Evolutionary conservation across 2,888 invertebrate genomes (phyloP).

Genomic region (Agonopterix subpropinquella): DNA sequence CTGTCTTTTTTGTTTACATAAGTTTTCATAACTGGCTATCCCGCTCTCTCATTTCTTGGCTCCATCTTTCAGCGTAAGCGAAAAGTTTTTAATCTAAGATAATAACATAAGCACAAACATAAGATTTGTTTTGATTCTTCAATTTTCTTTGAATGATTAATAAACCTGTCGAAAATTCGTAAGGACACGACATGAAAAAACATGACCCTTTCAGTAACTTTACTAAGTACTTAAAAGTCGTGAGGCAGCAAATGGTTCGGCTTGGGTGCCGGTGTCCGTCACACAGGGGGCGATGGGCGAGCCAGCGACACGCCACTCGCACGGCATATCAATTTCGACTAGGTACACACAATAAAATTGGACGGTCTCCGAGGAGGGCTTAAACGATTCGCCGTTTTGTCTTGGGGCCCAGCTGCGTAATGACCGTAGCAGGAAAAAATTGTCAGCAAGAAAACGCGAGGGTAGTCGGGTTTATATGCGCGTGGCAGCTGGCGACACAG

Average conservation of each 20-base stretch:
- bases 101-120: too few relatives aligned
- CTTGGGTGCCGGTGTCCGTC: constrained; percentile 34
- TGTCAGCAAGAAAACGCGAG: constrained; percentile 76
- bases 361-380: constrained; percentile 74
- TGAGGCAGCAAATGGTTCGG: constrained; percentile 39
- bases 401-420: constrained; percentile 75
- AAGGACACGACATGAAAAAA: too few relatives aligned
- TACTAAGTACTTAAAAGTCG: not conserved
- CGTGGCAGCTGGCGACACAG: constrained; percentile 60
- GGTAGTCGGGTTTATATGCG: constrained; percentile 73
- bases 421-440: constrained; percentile 74
- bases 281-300: constrained; percentile 22
- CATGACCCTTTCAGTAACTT: too few relatives aligned
- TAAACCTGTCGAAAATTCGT: too few relatives aligned
- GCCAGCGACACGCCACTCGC: constrained; percentile 48
- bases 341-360: constrained; percentile 74
- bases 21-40: too few relatives aligned
- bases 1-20: too few relatives aligned
- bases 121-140: too few relatives aligned
- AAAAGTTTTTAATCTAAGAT: too few relatives aligned
- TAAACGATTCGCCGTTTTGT: constrained; percentile 76
- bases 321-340: constrained; percentile 72
- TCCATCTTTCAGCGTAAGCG: too few relatives aligned
- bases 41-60: too few relatives aligned
- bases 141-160: too few relatives aligned